Conservation (phyloP, 2,113 vertebrate species). For the Pedionomus torquatus region DNA sequence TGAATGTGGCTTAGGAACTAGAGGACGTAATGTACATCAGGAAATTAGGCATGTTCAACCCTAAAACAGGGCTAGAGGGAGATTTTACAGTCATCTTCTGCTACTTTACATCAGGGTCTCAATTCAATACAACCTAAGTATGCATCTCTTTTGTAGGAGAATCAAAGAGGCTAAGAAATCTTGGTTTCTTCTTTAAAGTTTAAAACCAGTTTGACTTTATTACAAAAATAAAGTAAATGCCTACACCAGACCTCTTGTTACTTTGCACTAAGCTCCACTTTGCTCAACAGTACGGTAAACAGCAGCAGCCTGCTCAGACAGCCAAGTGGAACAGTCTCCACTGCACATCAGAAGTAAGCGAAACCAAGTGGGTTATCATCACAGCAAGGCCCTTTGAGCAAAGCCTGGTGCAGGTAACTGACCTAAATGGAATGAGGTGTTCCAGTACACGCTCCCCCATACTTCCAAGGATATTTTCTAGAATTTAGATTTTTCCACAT, state of each 20-base stretch:
- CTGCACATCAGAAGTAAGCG: conserved; percentile 37
- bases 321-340: conserved; percentile 66
- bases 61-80: not conserved
- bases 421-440: not conserved
- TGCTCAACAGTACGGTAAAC: not conserved
- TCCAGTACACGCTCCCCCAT: not conserved
- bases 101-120: not conserved
- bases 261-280: not conserved
- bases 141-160: not conserved
- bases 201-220: not conserved
- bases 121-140: not conserved
- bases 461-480: not conserved
- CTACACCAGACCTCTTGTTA: not conserved
- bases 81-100: not conserved
- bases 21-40: not conserved
- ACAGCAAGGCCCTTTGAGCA: conserved; percentile 14
- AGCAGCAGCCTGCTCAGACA: conserved; percentile 55
- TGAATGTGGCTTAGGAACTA: accelerated
- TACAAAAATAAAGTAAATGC: not conserved
- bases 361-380: conserved; percentile 62
- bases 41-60: not conserved
- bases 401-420: not conserved
- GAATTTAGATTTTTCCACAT: not conserved
- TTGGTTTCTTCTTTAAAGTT: not conserved
- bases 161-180: not conserved